Evolutionary conservation across 2,888 invertebrate species (phyloP), one percentile per base, ranked within the genome.

Genomic region (Calliscelio sp.): DNA sequence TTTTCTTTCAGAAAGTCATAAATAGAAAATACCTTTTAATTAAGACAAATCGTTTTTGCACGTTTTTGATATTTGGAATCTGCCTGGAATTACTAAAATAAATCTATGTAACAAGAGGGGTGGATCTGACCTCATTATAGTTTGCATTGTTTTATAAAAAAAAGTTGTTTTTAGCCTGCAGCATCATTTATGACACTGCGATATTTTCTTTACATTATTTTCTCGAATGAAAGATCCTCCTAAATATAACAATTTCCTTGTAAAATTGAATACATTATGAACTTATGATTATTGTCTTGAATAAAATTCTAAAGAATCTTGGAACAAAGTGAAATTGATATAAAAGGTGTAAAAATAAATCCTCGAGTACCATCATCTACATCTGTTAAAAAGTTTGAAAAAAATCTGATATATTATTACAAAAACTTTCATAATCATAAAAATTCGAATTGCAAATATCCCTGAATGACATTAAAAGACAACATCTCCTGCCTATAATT

Each of bases 1-100:
- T 46, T 63, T 46, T 1, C 16, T 11, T 28, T 49, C 46, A 2
- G 11, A 2, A 8, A 16, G 18, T 65, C 65, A 25, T 32, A 65
- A 28, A 32, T 49, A 49, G 10, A 65, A 65, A 46, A 65, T n/a
- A 65, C 28, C 20, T 65, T 32, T 28, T 28, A 32, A 65, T 65
- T 65, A 49, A 65, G 32, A 65, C 18, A 65, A 46, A 49, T 65
- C 20, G 32, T 49, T 16, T 49, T 65, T 6, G 65, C 22, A 49
- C 65, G 46, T 49, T 28, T 32, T 20, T 25, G 32, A 49, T 49
- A 46, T 49, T 49, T 32, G 11, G 28, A 46, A 32, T 65, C 32
- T 25, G 20, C 49, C 49, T 20, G 28, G 49, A 14, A 20, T 11
- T 49, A 65, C 32, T 6, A 28, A 65, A 63, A 46, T 49, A 28